These are phyloP conservation scores for Porites lobata DNA, from an alignment of 92 coral and sea anemone species.

Conservation along the genomic window DNA sequence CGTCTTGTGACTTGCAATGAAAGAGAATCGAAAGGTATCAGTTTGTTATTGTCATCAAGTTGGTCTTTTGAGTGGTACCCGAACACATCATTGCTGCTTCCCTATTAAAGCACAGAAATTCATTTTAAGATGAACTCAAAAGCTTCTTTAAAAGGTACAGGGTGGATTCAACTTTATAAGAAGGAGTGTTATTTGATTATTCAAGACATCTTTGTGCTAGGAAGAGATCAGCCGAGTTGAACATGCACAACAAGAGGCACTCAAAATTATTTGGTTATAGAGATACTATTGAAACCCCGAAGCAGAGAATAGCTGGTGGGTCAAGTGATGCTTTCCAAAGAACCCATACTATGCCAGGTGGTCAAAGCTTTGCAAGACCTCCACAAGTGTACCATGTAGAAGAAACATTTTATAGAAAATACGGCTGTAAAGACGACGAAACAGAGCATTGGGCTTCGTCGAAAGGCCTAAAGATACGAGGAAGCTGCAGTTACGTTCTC, in stretches of 20 bases:
- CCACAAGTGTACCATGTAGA: neutral
- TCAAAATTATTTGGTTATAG: constrained; percentile 5
- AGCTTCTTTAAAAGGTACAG: too few species aligned
- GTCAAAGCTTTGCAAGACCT: neutral
- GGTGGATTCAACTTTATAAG: neutral
- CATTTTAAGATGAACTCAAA: neutral
- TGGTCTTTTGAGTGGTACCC: too few species aligned
- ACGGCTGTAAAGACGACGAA: neutral
- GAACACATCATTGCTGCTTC: too few species aligned
- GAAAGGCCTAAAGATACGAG: too few species aligned
- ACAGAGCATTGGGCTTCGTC: neutral
- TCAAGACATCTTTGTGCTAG: constrained; percentile 12
- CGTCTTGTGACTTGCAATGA: too few species aligned
- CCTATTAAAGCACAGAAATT: too few species aligned
- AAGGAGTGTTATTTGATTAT: constrained; percentile 20
- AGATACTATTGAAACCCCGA: neutral
- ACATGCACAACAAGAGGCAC: neutral
- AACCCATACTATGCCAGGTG: neutral
- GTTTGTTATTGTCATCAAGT: too few species aligned
- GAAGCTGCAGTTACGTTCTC: too few species aligned
- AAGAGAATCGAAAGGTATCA: too few species aligned
- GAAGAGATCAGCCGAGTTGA: neutral
- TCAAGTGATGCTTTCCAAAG: neutral
- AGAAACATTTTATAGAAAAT: constrained; percentile 18
- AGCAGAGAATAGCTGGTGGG: neutral